Evolutionary conservation across 1,140 invertebrate genomes (phyloP).

Genomic region (Fopius arisanus): DNA sequence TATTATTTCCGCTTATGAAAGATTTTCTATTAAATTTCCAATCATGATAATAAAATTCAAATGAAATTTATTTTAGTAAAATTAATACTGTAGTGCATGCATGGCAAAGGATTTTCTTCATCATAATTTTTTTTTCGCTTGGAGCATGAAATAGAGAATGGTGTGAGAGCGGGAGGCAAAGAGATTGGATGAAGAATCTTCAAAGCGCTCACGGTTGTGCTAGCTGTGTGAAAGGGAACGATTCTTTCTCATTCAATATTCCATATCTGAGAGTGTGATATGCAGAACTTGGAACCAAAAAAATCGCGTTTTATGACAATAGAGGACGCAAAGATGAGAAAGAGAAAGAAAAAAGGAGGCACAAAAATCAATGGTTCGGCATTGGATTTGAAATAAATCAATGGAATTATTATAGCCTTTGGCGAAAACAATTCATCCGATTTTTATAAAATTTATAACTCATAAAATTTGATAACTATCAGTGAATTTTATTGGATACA

Average conservation of each 20-base stretch:
- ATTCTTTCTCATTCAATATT: not conserved
- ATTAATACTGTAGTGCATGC: not conserved
- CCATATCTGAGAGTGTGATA: not conserved
- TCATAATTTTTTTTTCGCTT: not conserved
- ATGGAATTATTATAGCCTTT: no score
- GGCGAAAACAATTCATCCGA: no score
- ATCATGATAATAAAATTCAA: no score
- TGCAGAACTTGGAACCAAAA: not conserved
- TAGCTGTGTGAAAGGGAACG: not conserved
- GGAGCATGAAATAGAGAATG: no score
- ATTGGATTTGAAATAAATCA: not conserved
- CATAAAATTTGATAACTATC: no score
- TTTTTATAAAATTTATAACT: no score
- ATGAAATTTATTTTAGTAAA: not conserved
- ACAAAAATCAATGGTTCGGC: not conserved
- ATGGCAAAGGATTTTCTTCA: not conserved
- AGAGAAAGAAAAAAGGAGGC: not conserved
- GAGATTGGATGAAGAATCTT: no score
- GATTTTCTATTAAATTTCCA: no score
- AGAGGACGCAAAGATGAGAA: not conserved
- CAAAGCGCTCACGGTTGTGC: no score
- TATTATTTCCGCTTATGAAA: no score
- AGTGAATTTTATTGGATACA: no score
- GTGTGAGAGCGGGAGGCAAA: no score
- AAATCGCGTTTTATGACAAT: not conserved